Conservation (phyloP, 2,797 vertebrate species). For the Sylvilagus floridanus region DNA sequence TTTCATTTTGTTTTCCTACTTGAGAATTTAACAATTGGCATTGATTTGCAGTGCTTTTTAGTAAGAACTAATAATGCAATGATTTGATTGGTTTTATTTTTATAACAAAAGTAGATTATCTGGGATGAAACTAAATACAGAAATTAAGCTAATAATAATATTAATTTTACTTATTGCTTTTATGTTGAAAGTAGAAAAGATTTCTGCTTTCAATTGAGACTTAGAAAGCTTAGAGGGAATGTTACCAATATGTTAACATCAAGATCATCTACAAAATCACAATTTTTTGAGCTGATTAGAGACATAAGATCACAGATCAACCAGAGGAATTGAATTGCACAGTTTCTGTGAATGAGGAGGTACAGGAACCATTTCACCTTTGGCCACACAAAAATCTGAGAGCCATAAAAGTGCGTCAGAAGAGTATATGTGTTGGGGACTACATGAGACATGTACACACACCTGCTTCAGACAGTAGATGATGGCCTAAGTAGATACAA, state of each 20-base stretch:
- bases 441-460: too few species aligned
- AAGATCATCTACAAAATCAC: background rate
- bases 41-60: background rate
- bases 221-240: background rate
- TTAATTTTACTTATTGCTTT: too few species aligned
- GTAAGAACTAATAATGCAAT: background rate
- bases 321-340: background rate
- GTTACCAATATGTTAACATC: background rate
- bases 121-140: conserved; percentile 19
- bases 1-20: conserved; percentile 5
- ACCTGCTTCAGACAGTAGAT: background rate
- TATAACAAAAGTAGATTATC: conserved; percentile 17
- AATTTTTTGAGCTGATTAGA: background rate
- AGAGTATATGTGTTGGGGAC: background rate
- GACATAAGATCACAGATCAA: background rate
- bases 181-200: background rate
- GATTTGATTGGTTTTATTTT: background rate
- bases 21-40: background rate
- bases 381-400: background rate
- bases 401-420: background rate
- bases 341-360: background rate
- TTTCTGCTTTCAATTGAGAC: background rate
- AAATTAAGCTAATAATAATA: background rate
- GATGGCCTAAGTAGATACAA: too few species aligned
- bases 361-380: background rate